Base-by-base conservation (phyloP, 2,113 vertebrate species). In the Parus major region DNA sequence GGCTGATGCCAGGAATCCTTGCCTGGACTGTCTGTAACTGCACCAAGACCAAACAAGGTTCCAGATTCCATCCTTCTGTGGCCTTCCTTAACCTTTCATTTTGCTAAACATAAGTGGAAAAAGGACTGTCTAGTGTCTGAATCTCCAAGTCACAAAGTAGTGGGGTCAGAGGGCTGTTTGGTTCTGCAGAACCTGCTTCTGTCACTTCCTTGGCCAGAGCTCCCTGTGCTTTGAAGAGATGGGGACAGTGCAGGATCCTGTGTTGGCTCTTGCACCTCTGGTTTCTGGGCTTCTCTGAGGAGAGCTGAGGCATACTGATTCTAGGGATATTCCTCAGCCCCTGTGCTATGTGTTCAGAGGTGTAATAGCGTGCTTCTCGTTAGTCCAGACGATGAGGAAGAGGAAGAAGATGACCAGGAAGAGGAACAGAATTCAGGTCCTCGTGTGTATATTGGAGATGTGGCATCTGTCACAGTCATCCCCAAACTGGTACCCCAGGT, bases 361-460 rank as follows among this genome's bases (percentile, higher is more conserved):
- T 95, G 73, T 95, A 90, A 92, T 64, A 70, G 81, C 57, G 12
- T 97, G 90, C 65, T 82, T 96, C 90, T 97, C 12, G 24, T 97
- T 95, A 97, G 97, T 88, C 96, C 98, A 97, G 99, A 99, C 17
- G 98, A 99, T 97, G 98, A 99, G 16, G 98, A 99, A 49, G 99
- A 99, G 42, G 99, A 99, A 13, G 98, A 99, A 2, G 98, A 98
- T 16, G 99, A 99, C 7, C 97, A 98, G 20, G 98, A 98, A 52
- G 98, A 98, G 90, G 98, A 97, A 94, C 21, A 92, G 91, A 61
- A 63, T 69, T 94, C 88, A 6, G 98, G 97, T 93, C 98, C 97
- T 22, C 93, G 82, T 39, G 98, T 98, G 29, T 97, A 98, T 63
- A 96, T 98, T 42, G 98, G 98, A 60, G 98, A 99, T 6, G 52